phyloP scores from a whole-genome alignment of 2,797 vertebrate species.

The Sebastes diploproa region DNA sequence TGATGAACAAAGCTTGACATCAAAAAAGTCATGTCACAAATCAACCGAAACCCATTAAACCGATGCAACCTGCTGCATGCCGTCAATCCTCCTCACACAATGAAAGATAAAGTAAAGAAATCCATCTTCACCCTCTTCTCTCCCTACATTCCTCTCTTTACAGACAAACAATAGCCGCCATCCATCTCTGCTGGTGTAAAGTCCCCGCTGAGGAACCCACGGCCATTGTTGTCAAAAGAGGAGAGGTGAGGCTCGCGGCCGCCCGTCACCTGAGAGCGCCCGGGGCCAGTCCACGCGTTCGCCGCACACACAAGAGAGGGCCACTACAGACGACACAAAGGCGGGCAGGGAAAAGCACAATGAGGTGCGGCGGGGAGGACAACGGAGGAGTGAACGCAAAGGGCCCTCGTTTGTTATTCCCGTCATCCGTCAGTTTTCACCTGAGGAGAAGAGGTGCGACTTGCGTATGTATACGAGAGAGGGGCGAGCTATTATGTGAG shows the following conservation, averaged over 20 bases:
- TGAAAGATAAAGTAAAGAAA: conserved; percentile 58
- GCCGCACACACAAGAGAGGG: conserved; percentile 49
- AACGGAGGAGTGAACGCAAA: conserved; percentile 28
- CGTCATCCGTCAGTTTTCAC: conserved; percentile 50
- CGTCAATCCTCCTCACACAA: conserved; percentile 1
- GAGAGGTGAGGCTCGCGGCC: conserved; percentile 62
- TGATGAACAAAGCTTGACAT: not conserved
- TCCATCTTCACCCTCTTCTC: conserved; percentile 41
- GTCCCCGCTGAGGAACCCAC: conserved; percentile 45
- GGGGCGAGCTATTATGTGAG: conserved; percentile 6
- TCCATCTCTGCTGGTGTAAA: conserved; percentile 59
- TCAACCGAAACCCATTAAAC: conserved; percentile 10
- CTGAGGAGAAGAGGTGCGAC: conserved; percentile 28
- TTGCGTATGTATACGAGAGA: not conserved
- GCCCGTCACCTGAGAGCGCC: conserved; percentile 74
- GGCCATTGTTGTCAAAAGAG: conserved; percentile 68
- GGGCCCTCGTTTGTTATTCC: conserved; percentile 31
- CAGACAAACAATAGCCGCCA: conserved; percentile 65
- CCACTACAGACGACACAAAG: conserved; percentile 55
- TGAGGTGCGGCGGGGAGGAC: conserved; percentile 31
- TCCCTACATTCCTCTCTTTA: conserved; percentile 49
- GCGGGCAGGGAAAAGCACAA: conserved; percentile 53
- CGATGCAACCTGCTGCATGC: not conserved
- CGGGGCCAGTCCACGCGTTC: conserved; percentile 55
- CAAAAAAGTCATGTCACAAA: not conserved